Evolutionary conservation across 2,113 vertebrate genomes (phyloP).

Genomic region (Salvelinus fontinalis): DNA sequence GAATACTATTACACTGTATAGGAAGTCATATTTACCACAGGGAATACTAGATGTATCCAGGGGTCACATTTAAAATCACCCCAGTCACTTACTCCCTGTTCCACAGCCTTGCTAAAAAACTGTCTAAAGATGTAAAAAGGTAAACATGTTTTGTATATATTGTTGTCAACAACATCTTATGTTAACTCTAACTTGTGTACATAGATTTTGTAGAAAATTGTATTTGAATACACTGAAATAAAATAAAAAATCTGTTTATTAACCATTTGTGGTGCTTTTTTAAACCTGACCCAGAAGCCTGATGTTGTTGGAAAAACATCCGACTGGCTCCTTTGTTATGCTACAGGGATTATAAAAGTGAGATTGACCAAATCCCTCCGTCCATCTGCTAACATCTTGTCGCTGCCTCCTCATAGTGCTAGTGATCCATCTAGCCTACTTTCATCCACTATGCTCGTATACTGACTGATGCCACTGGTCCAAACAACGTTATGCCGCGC

Average conservation of each 20-base stretch:
- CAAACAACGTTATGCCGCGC: background rate
- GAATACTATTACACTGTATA: too few species aligned
- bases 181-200: too few species aligned
- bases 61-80: too few species aligned
- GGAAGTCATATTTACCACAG: too few species aligned
- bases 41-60: too few species aligned
- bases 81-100: too few species aligned
- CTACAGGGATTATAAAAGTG: constrained; percentile 25
- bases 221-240: background rate
- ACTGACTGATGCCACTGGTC: background rate
- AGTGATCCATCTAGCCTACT: background rate
- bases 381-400: constrained; percentile 33
- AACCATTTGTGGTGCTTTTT: background rate
- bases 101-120: too few species aligned
- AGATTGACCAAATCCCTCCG: constrained; percentile 40
- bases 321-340: constrained; percentile 30
- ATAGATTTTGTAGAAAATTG: too few species aligned
- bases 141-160: too few species aligned
- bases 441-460: background rate
- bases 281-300: background rate
- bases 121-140: too few species aligned
- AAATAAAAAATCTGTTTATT: background rate
- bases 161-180: too few species aligned
- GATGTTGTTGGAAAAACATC: background rate
- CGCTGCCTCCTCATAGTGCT: background rate